phyloP scores from a whole-genome alignment of 92 coral and sea anemone species.

The Pocillopora grandis region DNA sequence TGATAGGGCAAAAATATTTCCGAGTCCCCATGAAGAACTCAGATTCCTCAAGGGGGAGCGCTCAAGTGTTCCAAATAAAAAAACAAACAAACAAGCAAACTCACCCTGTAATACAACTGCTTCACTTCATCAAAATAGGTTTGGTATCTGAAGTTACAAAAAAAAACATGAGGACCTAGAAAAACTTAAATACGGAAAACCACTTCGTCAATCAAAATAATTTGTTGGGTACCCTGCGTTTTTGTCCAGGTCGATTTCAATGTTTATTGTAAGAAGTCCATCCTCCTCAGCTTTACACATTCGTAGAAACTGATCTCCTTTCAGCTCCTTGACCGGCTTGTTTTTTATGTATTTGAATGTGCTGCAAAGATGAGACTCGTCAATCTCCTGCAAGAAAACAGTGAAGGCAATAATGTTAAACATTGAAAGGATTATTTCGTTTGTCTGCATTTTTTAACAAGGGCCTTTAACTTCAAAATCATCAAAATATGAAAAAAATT shows the following conservation, averaged over 20 bases:
- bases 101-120: constrained; percentile 92
- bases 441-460: too few relatives aligned
- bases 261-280: constrained; percentile 71
- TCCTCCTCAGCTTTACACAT: constrained; percentile 89
- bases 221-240: constrained; percentile 57
- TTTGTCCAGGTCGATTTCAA: constrained; percentile 83
- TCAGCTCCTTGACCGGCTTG: constrained; percentile 86
- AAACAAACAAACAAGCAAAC: constrained; percentile 12
- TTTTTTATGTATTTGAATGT: constrained; percentile 85
- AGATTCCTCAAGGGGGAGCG: too few relatives aligned
- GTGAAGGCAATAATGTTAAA: too few relatives aligned
- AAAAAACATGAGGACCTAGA: background rate
- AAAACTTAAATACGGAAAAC: too few relatives aligned
- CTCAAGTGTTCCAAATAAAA: too few relatives aligned
- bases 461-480: background rate
- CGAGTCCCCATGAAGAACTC: too few relatives aligned
- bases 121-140: constrained; percentile 94
- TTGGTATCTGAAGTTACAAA: constrained; percentile 53
- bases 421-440: too few relatives aligned
- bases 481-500: background rate
- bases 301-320: constrained; percentile 92
- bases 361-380: constrained; percentile 85
- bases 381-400: constrained; percentile 78
- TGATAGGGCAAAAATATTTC: too few relatives aligned
- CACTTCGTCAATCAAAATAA: too few relatives aligned